These are phyloP conservation scores for Corvus cornix DNA, from an alignment of 2,113 vertebrate species.

Conservation along the genomic window DNA sequence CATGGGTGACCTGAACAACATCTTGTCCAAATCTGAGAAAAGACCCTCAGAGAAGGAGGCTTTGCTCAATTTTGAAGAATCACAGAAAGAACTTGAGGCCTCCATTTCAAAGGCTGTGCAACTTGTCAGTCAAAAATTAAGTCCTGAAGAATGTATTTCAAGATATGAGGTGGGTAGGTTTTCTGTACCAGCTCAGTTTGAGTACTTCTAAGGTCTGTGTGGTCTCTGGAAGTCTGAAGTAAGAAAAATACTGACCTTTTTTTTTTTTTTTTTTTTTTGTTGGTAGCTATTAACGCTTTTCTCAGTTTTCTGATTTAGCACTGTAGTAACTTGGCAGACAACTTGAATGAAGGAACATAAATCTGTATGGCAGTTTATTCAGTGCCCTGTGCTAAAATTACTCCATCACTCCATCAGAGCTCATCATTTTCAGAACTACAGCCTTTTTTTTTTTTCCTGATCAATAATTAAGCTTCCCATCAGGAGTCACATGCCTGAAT, in stretches of 20 bases:
- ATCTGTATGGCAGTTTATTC: background rate
- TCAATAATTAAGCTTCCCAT: background rate
- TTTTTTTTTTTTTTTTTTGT: background rate
- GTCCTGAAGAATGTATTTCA: slow-evolving; percentile 32
- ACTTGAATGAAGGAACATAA: background rate
- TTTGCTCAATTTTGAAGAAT: slow-evolving; percentile 62
- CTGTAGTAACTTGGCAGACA: background rate
- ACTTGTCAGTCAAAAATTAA: slow-evolving; percentile 58
- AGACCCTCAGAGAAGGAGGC: slow-evolving; percentile 11
- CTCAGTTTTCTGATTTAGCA: background rate
- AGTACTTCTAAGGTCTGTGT: background rate
- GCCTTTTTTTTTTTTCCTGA: background rate
- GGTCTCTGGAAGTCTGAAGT: background rate
- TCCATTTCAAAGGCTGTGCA: slow-evolving; percentile 61
- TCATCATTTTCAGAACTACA: background rate
- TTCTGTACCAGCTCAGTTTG: background rate
- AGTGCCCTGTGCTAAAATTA: background rate
- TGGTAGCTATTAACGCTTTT: background rate
- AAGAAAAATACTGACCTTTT: background rate
- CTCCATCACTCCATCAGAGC: background rate
- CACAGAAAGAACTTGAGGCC: slow-evolving; percentile 64
- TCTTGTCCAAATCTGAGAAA: slow-evolving; percentile 10
- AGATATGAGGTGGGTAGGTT: slow-evolving; percentile 70
- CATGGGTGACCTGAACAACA: slow-evolving; percentile 6
- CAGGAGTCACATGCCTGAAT: background rate